A percentile compares a stretch with the other conserved stretches of the same genome.
Conservation (phyloP, 2,888 invertebrate species). For the Actias luna region DNA sequence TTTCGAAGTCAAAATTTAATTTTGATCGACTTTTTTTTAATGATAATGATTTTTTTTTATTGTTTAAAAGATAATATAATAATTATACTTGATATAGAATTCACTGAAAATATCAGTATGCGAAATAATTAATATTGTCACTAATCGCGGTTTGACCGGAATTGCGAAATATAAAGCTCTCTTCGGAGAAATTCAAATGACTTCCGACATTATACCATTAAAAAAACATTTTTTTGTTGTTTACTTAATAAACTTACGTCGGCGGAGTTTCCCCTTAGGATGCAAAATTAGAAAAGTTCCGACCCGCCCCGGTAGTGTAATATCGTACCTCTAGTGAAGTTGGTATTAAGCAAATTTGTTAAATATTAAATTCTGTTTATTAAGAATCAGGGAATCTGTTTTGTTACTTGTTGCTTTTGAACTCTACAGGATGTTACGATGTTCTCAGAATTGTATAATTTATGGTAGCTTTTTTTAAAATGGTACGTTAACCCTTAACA, state of each 20-base stretch:
- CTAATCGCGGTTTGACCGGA: background rate
- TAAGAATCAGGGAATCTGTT: background rate
- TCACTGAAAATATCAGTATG: background rate
- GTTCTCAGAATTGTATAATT: background rate
- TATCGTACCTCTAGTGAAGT: constrained; percentile 5
- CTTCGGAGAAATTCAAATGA: constrained; percentile 4
- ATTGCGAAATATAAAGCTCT: background rate
- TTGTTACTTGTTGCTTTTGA: constrained; percentile 7
- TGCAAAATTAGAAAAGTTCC: constrained; percentile 59
- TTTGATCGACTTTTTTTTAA: too few species aligned
- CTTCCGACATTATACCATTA: constrained; percentile 11
- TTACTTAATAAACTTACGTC: constrained; percentile 36
- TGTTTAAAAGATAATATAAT: background rate
- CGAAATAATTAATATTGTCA: background rate
- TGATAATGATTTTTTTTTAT: too few species aligned
- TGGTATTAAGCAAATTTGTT: constrained; percentile 8
- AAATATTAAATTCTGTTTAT: constrained; percentile 15
- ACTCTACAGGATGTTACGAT: background rate
- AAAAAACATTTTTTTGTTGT: constrained; percentile 26
- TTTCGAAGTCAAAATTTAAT: too few species aligned
- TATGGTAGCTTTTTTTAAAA: background rate
- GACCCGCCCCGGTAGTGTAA: background rate
- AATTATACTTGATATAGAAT: background rate
- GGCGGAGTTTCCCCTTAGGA: constrained; percentile 11
- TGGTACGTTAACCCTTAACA: too few species aligned